A percentile compares a stretch with the other conserved stretches of the same genome.
Evolutionary conservation across 2,888 invertebrate genomes (phyloP).

Genomic region (Apamea anceps): DNA sequence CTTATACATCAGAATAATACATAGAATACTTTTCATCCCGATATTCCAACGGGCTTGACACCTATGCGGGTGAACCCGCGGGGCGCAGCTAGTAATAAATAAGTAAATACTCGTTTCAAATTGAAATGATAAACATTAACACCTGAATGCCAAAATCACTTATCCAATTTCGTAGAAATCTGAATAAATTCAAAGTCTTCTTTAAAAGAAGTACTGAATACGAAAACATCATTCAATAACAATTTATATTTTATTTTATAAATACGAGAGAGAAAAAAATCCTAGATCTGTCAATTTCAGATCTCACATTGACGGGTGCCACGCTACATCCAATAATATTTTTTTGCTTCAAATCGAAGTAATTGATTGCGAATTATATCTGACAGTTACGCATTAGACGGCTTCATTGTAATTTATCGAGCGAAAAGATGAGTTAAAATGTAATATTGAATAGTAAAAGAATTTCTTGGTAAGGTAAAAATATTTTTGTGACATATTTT

Average conservation of each 20-base stretch:
- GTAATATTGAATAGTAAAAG: constrained; percentile 1
- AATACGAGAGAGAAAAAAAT: constrained; percentile 32
- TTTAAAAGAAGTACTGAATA: constrained; percentile 3
- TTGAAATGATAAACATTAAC: neutral
- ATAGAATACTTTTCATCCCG: too few species aligned
- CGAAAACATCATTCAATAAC: constrained; percentile 29
- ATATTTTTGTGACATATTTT: neutral
- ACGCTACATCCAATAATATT: constrained; percentile 52
- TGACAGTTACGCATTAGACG: constrained; percentile 57
- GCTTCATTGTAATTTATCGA: constrained; percentile 52
- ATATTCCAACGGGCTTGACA: too few species aligned
- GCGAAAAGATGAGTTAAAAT: constrained; percentile 35
- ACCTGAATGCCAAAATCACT: neutral
- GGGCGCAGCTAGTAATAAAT: neutral
- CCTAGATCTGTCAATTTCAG: constrained; percentile 66
- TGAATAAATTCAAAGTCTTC: neutral
- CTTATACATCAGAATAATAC: too few species aligned
- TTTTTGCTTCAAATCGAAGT: constrained; percentile 50
- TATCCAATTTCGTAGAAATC: neutral
- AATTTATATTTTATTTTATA: constrained; percentile 49
- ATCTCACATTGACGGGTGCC: constrained; percentile 39
- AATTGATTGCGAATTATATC: constrained; percentile 62
- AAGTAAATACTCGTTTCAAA: neutral
- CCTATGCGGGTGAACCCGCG: too few species aligned
- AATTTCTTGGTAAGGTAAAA: constrained; percentile 9